Evolutionary conservation across 2,113 vertebrate species (phyloP).

Genomic region (Noctilio leporinus): DNA sequence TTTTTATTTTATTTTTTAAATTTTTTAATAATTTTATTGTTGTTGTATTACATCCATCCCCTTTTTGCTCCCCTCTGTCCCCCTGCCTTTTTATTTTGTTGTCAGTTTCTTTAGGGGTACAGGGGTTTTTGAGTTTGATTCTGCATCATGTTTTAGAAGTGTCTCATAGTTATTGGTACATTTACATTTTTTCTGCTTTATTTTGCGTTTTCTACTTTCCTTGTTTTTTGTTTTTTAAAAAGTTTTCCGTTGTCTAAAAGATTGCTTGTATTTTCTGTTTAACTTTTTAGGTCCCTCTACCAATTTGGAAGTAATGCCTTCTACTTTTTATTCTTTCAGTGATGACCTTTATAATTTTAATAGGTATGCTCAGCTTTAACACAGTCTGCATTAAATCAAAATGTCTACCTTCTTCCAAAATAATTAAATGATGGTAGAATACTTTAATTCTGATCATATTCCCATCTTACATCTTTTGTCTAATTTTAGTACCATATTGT

Average conservation of each 20-base stretch:
- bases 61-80: no score
- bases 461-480: neutral
- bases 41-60: no score
- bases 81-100: no score
- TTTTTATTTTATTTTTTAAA: no score
- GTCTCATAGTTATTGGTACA: neutral
- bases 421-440: neutral
- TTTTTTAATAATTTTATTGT: no score
- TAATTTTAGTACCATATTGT: neutral
- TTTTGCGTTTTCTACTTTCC: neutral
- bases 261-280: neutral
- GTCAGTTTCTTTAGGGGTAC: no score
- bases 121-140: no score
- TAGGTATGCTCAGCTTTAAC: neutral
- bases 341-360: neutral
- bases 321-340: neutral
- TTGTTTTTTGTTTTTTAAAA: neutral
- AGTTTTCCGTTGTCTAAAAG: neutral
- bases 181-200: neutral
- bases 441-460: neutral
- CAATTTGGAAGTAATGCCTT: neutral
- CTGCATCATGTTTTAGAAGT: neutral
- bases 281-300: neutral
- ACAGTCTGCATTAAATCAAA: neutral
- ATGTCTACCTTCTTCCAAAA: neutral